Evolutionary conservation across 2,797 vertebrate genomes (phyloP).

Genomic region (Nyctalus aviator): DNA sequence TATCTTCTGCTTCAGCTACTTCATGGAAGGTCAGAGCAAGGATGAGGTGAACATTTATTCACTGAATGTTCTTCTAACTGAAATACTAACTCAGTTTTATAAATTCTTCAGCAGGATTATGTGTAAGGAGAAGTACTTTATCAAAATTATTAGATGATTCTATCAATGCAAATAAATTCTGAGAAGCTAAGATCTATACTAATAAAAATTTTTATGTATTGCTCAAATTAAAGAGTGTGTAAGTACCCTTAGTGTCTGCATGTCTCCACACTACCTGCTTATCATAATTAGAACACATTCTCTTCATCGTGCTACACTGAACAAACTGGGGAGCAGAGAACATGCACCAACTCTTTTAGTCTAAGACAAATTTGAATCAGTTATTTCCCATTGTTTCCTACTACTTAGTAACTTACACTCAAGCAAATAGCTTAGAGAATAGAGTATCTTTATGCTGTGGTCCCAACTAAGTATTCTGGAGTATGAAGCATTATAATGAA

Average conservation of each 20-base stretch:
- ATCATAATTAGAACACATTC: background rate
- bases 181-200: background rate
- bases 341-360: background rate
- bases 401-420: background rate
- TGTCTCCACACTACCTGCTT: background rate
- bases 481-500: background rate
- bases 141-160: slow-evolving; percentile 8
- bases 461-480: background rate
- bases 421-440: background rate
- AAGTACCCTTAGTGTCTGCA: background rate
- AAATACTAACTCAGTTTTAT: slow-evolving; percentile 7
- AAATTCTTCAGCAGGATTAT: background rate
- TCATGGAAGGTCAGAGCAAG: background rate
- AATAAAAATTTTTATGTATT: slow-evolving; percentile 22
- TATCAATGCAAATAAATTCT: background rate
- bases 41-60: background rate
- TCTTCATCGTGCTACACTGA: background rate
- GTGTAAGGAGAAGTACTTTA: background rate
- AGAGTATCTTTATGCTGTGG: background rate
- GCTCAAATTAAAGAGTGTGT: background rate
- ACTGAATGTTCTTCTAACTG: slow-evolving; percentile 10
- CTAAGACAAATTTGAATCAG: background rate
- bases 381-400: background rate
- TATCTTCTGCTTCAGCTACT: background rate
- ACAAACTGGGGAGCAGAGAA: background rate